Percentiles rank a stretch among this genome's conserved stretches.
phyloP scores from a whole-genome alignment of 2,113 vertebrate genomes.

The Prionailurus viverrinus region DNA sequence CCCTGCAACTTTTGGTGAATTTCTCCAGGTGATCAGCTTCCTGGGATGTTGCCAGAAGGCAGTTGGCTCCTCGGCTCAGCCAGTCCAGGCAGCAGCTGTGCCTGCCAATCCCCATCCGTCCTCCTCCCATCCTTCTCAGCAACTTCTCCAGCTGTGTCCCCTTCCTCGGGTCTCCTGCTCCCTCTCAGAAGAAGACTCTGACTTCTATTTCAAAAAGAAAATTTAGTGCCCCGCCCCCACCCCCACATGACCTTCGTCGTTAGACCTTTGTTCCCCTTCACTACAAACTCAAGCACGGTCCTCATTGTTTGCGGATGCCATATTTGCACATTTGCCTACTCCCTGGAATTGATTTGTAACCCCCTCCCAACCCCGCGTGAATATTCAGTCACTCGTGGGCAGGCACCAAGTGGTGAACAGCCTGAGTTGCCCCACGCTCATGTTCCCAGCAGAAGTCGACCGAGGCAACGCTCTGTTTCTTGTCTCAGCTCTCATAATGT shows the following conservation, averaged over 20 bases:
- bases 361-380: not conserved
- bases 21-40: not conserved
- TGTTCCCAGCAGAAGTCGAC: too few species aligned
- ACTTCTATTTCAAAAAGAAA: not conserved
- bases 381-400: fast-evolving
- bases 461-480: fast-evolving
- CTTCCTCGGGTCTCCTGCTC: not conserved
- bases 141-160: not conserved
- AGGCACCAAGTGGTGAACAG: fast-evolving
- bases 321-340: not conserved
- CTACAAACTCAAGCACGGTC: not conserved
- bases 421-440: fast-evolving
- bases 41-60: not conserved
- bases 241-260: too few species aligned
- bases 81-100: not conserved
- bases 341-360: not conserved
- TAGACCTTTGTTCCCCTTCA: not conserved
- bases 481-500: not conserved
- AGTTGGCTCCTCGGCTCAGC: too few species aligned
- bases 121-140: not conserved
- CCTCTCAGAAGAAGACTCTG: not conserved
- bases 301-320: fast-evolving
- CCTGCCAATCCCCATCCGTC: not conserved
- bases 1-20: not conserved
- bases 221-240: not conserved